phyloP scores from a whole-genome alignment of 2,888 invertebrate genomes.

The Phalera bucephala region DNA sequence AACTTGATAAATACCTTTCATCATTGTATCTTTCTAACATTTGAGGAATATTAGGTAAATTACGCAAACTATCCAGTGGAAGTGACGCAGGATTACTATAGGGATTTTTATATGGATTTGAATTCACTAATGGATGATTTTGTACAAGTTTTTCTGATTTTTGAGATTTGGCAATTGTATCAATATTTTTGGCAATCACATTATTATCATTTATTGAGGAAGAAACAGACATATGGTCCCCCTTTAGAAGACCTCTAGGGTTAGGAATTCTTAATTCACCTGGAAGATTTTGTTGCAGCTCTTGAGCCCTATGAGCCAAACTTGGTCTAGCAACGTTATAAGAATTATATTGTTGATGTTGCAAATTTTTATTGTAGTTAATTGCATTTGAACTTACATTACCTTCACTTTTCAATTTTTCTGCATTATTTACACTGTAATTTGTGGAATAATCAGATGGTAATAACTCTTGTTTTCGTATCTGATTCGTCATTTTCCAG shows the following conservation, averaged over 20 bases:
- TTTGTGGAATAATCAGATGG: conserved; percentile 66
- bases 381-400: conserved; percentile 45
- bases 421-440: conserved; percentile 51
- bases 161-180: conserved; percentile 54
- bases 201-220: conserved; percentile 49
- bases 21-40: conserved; percentile 84
- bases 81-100: conserved; percentile 63
- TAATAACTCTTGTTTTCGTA: conserved; percentile 61
- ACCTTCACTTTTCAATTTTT: conserved; percentile 59
- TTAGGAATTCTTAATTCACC: conserved; percentile 72
- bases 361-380: conserved; percentile 66
- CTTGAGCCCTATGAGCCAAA: conserved; percentile 52
- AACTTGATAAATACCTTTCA: conserved; percentile 78
- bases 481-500: conserved; percentile 66
- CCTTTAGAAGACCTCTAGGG: conserved; percentile 60
- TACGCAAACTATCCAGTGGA: conserved; percentile 79
- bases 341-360: conserved; percentile 62
- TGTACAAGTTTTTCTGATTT: conserved; percentile 66
- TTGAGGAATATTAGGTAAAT: conserved; percentile 83
- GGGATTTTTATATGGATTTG: conserved; percentile 69
- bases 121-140: conserved; percentile 61
- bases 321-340: conserved; percentile 55
- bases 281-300: conserved; percentile 59
- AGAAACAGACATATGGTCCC: conserved; percentile 50
- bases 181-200: conserved; percentile 52